Conservation (phyloP, 2,797 vertebrate genomes). For the Glossophaga mutica region DNA sequence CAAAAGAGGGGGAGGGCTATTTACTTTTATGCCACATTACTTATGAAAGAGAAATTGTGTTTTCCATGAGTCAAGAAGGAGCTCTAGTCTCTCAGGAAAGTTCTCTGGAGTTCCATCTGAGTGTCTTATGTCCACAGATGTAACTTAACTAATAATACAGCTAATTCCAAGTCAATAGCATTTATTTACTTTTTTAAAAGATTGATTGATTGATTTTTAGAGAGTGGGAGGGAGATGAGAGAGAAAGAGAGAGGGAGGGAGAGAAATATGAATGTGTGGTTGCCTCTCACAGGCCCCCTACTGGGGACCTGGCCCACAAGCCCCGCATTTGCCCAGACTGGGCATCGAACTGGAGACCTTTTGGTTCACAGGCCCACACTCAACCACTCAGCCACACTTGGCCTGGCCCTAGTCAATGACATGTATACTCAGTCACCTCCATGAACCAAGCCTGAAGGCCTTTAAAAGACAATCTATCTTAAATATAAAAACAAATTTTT, state of each 20-base stretch:
- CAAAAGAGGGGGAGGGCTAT: neutral
- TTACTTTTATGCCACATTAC: slow-evolving; percentile 71
- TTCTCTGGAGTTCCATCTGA: neutral
- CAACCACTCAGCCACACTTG: too few species aligned
- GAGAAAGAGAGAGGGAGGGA: too few species aligned
- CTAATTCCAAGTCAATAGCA: slow-evolving; percentile 60
- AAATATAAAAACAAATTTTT: slow-evolving; percentile 90
- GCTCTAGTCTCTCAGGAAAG: slow-evolving; percentile 32
- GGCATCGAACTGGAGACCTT: too few species aligned
- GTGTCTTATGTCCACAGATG: neutral
- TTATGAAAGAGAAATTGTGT: slow-evolving; percentile 51
- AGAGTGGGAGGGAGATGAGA: too few species aligned
- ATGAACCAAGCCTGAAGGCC: slow-evolving; percentile 89
- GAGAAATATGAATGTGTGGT: too few species aligned
- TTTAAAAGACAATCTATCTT: slow-evolving; percentile 87
- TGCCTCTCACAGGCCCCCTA: too few species aligned
- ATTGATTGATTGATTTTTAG: too few species aligned
- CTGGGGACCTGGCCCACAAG: too few species aligned
- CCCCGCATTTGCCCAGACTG: too few species aligned
- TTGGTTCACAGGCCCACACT: too few species aligned
- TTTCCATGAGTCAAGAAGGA: neutral
- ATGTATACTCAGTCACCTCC: slow-evolving; percentile 73
- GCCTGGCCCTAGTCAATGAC: too few species aligned
- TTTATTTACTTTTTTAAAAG: neutral
- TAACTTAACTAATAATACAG: neutral